Percentiles rank a stretch among this genome's conserved stretches.
Conservation (phyloP, 1,140 invertebrate genomes). For the Solen grandis region DNA sequence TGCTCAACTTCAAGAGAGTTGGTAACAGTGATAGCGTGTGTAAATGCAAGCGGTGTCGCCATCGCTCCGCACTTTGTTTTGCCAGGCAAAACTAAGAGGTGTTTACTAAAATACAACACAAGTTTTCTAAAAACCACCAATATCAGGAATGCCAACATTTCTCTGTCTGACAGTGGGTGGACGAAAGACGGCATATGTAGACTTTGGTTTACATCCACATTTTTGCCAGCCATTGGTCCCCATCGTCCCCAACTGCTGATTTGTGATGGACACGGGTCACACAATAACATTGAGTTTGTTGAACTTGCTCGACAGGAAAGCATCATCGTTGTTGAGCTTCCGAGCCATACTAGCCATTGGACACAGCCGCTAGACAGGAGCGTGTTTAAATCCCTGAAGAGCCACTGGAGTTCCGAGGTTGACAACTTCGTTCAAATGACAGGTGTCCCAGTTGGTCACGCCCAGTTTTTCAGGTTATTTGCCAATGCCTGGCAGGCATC, state of each 20-base stretch:
- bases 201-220: background rate
- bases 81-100: slow-evolving; percentile 11
- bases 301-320: background rate
- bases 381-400: slow-evolving; percentile 13
- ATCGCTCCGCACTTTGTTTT: slow-evolving; percentile 1
- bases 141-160: slow-evolving; percentile 8
- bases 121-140: background rate
- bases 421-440: slow-evolving; percentile 9
- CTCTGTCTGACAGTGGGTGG: background rate
- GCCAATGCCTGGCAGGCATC: background rate
- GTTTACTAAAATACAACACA: background rate
- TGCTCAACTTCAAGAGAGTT: background rate
- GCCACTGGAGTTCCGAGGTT: background rate
- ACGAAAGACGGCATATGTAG: background rate
- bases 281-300: slow-evolving; percentile 4
- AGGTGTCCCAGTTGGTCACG: background rate
- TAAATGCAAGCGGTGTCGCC: background rate
- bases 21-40: slow-evolving; percentile 2
- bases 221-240: background rate
- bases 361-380: slow-evolving; percentile 13
- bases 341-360: slow-evolving; percentile 15
- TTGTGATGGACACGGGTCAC: background rate
- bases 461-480: slow-evolving; percentile 13
- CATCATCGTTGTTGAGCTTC: background rate
- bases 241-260: background rate